Evolutionary conservation across 2,888 invertebrate genomes (phyloP).

Genomic region (Yponomeuta sedellus): DNA sequence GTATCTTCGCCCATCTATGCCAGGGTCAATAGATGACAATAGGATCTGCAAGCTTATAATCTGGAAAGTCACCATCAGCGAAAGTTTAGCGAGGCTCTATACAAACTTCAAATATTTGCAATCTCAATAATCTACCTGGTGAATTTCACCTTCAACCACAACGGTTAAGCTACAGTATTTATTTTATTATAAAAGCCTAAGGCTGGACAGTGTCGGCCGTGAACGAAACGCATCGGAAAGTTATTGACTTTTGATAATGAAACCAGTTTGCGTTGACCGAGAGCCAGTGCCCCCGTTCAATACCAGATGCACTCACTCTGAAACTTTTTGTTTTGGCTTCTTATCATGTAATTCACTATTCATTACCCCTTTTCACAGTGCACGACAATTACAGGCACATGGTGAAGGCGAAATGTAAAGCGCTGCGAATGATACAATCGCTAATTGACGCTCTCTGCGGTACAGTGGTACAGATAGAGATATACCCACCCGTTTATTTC

Average conservation of each 20-base stretch:
- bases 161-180: slow-evolving; percentile 27
- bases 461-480: not conserved
- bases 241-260: slow-evolving; percentile 77
- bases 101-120: not conserved
- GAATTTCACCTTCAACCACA: slow-evolving; percentile 19
- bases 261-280: slow-evolving; percentile 74
- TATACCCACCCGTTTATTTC: slow-evolving; percentile 5
- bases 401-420: slow-evolving; percentile 7
- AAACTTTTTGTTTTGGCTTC: slow-evolving; percentile 31
- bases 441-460: too few relatives aligned
- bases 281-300: slow-evolving; percentile 66
- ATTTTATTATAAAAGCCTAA: slow-evolving; percentile 33
- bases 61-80: not conserved
- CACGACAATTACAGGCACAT: slow-evolving; percentile 13
- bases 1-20: too few relatives aligned
- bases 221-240: slow-evolving; percentile 71
- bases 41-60: too few relatives aligned
- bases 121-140: not conserved
- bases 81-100: not conserved
- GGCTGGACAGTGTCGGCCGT: slow-evolving; percentile 41
- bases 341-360: slow-evolving; percentile 31
- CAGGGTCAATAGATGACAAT: too few relatives aligned
- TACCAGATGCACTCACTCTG: slow-evolving; percentile 50
- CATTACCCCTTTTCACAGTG: slow-evolving; percentile 41
- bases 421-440: not conserved